Conservation (phyloP, 2,113 vertebrate genomes). For the Paratilapia polleni region DNA sequence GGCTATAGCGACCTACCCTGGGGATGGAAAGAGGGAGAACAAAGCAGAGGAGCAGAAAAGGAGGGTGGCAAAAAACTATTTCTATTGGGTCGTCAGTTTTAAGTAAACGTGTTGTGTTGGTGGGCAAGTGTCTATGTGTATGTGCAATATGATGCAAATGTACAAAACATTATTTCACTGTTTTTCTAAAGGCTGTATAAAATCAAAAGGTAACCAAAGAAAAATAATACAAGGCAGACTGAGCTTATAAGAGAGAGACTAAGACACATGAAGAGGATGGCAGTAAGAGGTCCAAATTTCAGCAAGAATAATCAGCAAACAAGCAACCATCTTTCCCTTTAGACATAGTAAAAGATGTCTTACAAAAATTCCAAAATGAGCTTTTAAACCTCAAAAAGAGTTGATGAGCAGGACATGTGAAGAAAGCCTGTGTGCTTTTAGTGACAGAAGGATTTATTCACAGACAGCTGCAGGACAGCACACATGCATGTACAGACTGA, state of each 20-base stretch:
- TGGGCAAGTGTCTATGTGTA: background rate
- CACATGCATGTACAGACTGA: conserved; percentile 48
- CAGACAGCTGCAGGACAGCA: conserved; percentile 74
- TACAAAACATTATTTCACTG: background rate
- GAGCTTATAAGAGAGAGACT: background rate
- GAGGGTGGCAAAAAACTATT: conserved; percentile 69
- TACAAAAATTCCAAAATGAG: background rate
- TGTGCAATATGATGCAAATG: background rate
- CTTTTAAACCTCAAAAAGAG: conserved; percentile 21
- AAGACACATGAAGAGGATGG: background rate
- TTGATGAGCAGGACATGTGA: conserved; percentile 40
- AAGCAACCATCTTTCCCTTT: background rate
- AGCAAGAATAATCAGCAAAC: background rate
- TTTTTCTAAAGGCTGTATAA: conserved; percentile 19
- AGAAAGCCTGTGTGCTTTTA: conserved; percentile 53
- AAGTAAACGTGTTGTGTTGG: conserved; percentile 47
- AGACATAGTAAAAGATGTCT: background rate
- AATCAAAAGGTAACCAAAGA: background rate
- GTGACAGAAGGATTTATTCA: conserved; percentile 79
- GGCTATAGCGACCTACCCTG: conserved; percentile 58
- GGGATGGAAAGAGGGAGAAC: conserved; percentile 44
- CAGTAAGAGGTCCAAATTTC: conserved; percentile 21
- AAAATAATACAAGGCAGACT: background rate
- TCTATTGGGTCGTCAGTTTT: conserved; percentile 70
- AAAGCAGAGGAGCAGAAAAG: conserved; percentile 55